A percentile compares a stretch with the other conserved stretches of the same genome.
Evolutionary conservation across 2,888 invertebrate genomes (phyloP).

Genomic region (Chloromyia formosa): DNA sequence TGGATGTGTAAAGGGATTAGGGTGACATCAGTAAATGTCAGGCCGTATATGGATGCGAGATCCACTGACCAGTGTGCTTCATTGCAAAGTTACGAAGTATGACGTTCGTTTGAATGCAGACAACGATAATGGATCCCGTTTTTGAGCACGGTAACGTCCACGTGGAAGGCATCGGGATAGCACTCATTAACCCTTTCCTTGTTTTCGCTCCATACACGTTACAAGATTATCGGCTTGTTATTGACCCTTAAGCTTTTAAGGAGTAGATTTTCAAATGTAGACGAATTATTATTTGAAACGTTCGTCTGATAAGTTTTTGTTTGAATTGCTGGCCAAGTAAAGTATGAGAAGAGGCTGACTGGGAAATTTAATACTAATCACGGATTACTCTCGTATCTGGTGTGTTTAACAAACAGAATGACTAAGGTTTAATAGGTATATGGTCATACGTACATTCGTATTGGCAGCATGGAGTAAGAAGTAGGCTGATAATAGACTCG

Average conservation of each 20-base stretch:
- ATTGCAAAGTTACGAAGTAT: background rate
- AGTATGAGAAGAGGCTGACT: background rate
- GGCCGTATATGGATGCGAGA: slow-evolving; percentile 5
- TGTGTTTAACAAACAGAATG: too few relatives aligned
- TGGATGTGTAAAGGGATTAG: slow-evolving; percentile 44
- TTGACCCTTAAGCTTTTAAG: slow-evolving; percentile 11
- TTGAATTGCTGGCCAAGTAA: background rate
- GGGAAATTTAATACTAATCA: too few relatives aligned
- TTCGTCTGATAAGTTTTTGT: background rate
- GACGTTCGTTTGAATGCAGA: slow-evolving; percentile 14
- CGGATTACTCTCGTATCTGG: too few relatives aligned
- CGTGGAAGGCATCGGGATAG: background rate
- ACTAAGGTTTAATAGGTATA: too few relatives aligned
- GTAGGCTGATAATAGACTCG: too few relatives aligned
- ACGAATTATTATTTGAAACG: background rate
- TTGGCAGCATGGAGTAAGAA: too few relatives aligned
- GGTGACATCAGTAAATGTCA: slow-evolving; percentile 35
- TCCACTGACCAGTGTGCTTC: background rate
- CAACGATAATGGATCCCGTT: background rate
- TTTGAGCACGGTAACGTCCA: background rate
- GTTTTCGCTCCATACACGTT: background rate
- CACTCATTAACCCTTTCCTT: slow-evolving; percentile 5
- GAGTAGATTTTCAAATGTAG: background rate
- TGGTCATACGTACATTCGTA: too few relatives aligned
- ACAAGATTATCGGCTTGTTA: slow-evolving; percentile 15